Percentiles rank a stretch among this genome's conserved stretches.
Evolutionary conservation across 2,888 invertebrate species (phyloP).

Genomic region (Agrotis puta): DNA sequence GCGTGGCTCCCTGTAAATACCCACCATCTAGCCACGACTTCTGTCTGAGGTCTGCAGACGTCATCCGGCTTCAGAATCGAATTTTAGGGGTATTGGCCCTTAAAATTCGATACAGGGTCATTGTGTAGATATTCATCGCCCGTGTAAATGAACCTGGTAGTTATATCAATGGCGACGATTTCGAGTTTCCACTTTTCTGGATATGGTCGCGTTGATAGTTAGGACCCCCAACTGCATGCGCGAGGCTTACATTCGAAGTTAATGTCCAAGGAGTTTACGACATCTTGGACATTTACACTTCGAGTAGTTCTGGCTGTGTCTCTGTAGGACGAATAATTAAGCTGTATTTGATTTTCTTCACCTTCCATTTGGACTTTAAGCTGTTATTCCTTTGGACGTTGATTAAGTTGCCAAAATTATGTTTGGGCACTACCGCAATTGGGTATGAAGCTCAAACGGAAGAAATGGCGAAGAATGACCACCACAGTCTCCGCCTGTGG

Average conservation of each 20-base stretch:
- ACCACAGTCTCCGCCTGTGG: background rate
- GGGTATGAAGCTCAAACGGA: background rate
- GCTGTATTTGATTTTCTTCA: slow-evolving; percentile 44
- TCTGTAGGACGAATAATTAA: slow-evolving; percentile 24
- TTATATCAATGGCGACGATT: slow-evolving; percentile 14
- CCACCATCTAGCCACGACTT: background rate
- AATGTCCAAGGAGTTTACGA: background rate
- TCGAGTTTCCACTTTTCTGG: slow-evolving; percentile 41
- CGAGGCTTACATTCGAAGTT: slow-evolving; percentile 10
- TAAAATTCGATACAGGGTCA: slow-evolving; percentile 1
- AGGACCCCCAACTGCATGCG: slow-evolving; percentile 1
- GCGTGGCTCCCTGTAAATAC: slow-evolving; percentile 1
- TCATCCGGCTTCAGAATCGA: background rate
- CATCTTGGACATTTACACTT: slow-evolving; percentile 12
- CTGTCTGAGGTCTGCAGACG: slow-evolving; percentile 10
- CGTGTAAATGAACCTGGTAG: slow-evolving; percentile 36
- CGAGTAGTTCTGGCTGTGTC: slow-evolving; percentile 34
- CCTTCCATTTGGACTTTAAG: slow-evolving; percentile 14
- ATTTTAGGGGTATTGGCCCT: background rate
- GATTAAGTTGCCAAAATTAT: slow-evolving; percentile 22
- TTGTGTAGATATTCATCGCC: slow-evolving; percentile 19
- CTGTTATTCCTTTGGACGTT: slow-evolving; percentile 13
- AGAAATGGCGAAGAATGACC: background rate
- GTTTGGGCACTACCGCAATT: background rate
- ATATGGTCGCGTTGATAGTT: slow-evolving; percentile 28